These are phyloP conservation scores for Tachuris rubrigastra DNA, from an alignment of 2,113 vertebrate species.

Conservation along the genomic window DNA sequence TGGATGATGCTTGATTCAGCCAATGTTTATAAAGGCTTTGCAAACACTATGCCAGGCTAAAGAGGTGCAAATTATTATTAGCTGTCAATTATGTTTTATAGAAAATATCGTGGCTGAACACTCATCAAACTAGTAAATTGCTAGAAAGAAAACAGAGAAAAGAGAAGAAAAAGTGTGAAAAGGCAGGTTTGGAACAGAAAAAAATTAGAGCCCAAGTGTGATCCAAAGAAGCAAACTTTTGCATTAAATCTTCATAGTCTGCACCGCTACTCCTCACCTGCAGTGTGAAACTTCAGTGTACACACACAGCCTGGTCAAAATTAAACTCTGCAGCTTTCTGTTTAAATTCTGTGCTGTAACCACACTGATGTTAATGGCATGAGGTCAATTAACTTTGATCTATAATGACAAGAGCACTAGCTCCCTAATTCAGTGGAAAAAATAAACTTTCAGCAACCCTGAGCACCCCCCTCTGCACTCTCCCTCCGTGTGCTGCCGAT, in stretches of 20 bases:
- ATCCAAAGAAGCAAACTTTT: neutral
- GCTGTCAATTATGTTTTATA: neutral
- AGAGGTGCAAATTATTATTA: neutral
- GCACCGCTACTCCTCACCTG: neutral
- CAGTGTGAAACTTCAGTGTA: neutral
- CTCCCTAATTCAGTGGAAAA: slow-evolving; percentile 22
- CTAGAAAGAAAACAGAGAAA: neutral
- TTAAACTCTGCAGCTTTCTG: neutral
- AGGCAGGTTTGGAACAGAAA: neutral
- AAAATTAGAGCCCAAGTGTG: neutral
- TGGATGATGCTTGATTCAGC: neutral
- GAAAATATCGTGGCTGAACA: neutral
- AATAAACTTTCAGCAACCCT: neutral
- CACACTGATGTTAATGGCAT: neutral
- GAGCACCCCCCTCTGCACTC: neutral
- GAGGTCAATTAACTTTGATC: slow-evolving; percentile 14
- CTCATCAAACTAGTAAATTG: neutral
- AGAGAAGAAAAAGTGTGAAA: neutral
- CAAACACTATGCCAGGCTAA: neutral
- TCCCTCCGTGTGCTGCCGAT: fast-evolving
- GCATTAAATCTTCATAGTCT: neutral
- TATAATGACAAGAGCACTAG: neutral
- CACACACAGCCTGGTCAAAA: neutral
- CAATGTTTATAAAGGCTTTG: neutral
- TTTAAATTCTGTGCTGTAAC: neutral